These are phyloP conservation scores for Caenorhabditis sp. DNA, from an alignment of 2,888 invertebrate genomes.

Conservation along the genomic window DNA sequence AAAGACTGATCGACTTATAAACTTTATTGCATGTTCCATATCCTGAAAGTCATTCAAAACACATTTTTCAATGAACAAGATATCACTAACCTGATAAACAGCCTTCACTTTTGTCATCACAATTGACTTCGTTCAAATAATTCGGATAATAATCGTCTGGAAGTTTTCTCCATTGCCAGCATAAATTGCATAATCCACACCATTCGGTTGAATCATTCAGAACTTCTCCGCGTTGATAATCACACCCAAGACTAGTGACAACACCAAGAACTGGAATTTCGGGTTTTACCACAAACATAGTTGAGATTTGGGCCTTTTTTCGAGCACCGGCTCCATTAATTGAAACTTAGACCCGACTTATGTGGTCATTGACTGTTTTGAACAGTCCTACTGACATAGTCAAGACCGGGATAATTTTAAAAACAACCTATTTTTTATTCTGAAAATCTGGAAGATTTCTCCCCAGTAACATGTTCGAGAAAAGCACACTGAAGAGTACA, in stretches of 20 bases:
- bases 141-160: constrained; percentile 49
- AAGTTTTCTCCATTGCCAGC: constrained; percentile 55
- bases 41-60: constrained; percentile 32
- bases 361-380: too few relatives aligned
- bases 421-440: too few relatives aligned
- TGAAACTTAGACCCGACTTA: too few relatives aligned
- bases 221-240: constrained; percentile 47
- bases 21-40: constrained; percentile 52
- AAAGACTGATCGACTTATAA: constrained; percentile 36
- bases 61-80: constrained; percentile 4
- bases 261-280: constrained; percentile 27
- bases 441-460: too few relatives aligned
- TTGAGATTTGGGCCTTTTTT: too few relatives aligned
- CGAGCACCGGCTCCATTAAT: too few relatives aligned
- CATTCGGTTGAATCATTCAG: constrained; percentile 32
- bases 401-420: too few relatives aligned
- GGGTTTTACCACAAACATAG: too few relatives aligned
- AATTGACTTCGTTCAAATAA: constrained; percentile 55
- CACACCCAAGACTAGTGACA: constrained; percentile 46
- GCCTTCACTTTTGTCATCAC: constrained; percentile 43
- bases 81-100: constrained; percentile 44
- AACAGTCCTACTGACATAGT: too few relatives aligned
- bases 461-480: too few relatives aligned
- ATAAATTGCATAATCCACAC: constrained; percentile 49
- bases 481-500: too few relatives aligned